Evolutionary conservation across 2,797 vertebrate species (phyloP), one percentile per base, ranked within the genome.

Genomic region (Eupleurogrammus muticus): DNA sequence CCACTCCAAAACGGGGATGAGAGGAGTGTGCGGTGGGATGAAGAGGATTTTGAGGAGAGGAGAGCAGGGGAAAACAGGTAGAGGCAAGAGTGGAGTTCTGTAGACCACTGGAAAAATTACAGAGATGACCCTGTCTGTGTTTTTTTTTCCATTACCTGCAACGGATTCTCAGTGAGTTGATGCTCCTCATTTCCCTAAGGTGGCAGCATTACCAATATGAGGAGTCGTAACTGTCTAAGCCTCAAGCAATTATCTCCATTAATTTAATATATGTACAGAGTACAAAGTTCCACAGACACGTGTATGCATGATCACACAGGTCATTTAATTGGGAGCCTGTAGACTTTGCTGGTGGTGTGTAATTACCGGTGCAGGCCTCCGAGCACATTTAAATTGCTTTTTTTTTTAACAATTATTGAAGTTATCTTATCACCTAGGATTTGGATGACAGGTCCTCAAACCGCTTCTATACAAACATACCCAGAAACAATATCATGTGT

Each of bases 351-450:
- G 60, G 73, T 55, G 40, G 80, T 87, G 82, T 89, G 81, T 89
- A 90, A 93, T 93, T 91, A 92, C 82, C 83, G 75, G 47, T 68
- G 48, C 60, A 65, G 63, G 81, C 86, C 91, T 91, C 55, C 70
- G 35, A 91, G 92, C 91, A 50, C 61, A 86, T 89, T 92, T 86
- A 85, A 90, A 93, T 93, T 86, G 79, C 55, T 80, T 90, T 88
- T 73, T 76, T 76, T 66, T 70, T 60, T 77, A 89, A 87, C 87
- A 86, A 90, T 84, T 88, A 90, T 79, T 78, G 79, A 70, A 82
- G 78, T 89, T 89, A 82, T 75, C 88, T 79, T 55, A 81, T 77
- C 73, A 69, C 52, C 34, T 49, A 65, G 38, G 67, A 63, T 80
- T 80, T 76, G 64, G 61, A 67, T 81, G 62, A 66, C 24, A 72